A percentile compares a stretch with the other conserved stretches of the same genome.
These are phyloP conservation scores for Trichopria drosophilae DNA, from an alignment of 2,888 invertebrate genomes.

Conservation along the genomic window DNA sequence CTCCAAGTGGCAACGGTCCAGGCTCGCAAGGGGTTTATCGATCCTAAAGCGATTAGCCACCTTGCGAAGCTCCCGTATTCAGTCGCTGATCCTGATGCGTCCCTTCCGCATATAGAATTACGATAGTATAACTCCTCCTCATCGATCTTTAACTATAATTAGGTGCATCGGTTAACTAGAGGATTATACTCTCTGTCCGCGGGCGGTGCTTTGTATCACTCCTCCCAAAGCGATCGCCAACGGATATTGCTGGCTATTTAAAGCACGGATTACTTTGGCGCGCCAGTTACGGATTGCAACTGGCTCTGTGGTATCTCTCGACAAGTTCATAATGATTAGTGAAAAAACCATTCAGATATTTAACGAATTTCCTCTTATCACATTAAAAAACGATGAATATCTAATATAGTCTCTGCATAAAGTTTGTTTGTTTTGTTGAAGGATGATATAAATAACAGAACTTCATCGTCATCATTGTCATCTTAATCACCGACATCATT, in stretches of 20 bases:
- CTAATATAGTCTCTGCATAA: too few relatives aligned
- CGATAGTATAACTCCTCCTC: slow-evolving; percentile 10
- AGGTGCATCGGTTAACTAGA: slow-evolving; percentile 17
- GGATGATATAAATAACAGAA: too few relatives aligned
- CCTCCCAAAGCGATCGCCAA: too few relatives aligned
- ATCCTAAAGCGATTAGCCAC: slow-evolving; percentile 30
- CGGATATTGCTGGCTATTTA: slow-evolving; percentile 16
- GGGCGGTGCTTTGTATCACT: slow-evolving; percentile 1
- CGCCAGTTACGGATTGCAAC: too few relatives aligned
- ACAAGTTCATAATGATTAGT: too few relatives aligned
- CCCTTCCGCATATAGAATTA: slow-evolving; percentile 5
- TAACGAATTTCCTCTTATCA: too few relatives aligned
- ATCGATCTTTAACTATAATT: slow-evolving; percentile 32
- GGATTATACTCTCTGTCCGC: slow-evolving; percentile 10
- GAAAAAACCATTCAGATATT: too few relatives aligned
- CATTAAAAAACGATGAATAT: too few relatives aligned
- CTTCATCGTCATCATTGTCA: too few relatives aligned
- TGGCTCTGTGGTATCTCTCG: too few relatives aligned
- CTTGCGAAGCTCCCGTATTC: slow-evolving; percentile 11
- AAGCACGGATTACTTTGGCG: slow-evolving; percentile 13
- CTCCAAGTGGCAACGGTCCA: slow-evolving; percentile 9
- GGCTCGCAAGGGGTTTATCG: slow-evolving; percentile 25
- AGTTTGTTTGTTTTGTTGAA: too few relatives aligned
- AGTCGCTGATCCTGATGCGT: background rate
- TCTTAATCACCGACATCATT: too few relatives aligned